Base-by-base conservation (phyloP, 2,113 vertebrate genomes). In the Pungitius pungitius region DNA sequence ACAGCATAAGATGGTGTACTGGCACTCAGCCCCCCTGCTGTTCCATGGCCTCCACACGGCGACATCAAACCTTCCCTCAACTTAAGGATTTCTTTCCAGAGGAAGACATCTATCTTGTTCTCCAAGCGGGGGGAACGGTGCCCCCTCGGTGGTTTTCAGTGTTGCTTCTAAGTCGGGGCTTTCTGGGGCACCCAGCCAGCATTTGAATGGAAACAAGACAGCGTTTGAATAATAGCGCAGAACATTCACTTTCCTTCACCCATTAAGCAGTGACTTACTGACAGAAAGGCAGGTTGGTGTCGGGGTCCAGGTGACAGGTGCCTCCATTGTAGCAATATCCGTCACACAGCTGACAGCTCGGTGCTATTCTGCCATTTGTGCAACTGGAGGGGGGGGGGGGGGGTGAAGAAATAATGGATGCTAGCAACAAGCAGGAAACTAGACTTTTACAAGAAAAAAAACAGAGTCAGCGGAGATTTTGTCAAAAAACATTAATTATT, bases 261-360 rank as follows among this genome's bases (percentile, higher is more conserved):
- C 78, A 87, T 88, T 89, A 89, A 82, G 87, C 87, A 77, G 88
- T 92, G 95, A 99, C 98, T 98, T 95, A 99, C 98, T 97, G 91
- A 93, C 98, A 99, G 90, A 96, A 94, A 89, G 96, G 98, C 73
- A 97, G 87, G 81, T 94, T 98, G 89, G 96, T 98, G 92, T 99
- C 96, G 1, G 96, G 95, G 92, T 99, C 97, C 92, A 99, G 94
- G 80, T 97, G 96, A 90, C 98, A 99, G 9, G 95, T 97, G 82
- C 97, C 98, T 81, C 96, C 96, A 60, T 99, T 99, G 92, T 99
- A 99, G 88, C 98, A 99, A 94, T 96, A 99, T 73, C 98, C 98
- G 64, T 99, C 98, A 94, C 98, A 99, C 80, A 99, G 92, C 87
- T 99, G 96, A 91, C 98, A 99, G 88, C 96, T 97, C 22, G 96